Conservation (phyloP, 2,888 invertebrate genomes). For the Oscheius sp. region DNA sequence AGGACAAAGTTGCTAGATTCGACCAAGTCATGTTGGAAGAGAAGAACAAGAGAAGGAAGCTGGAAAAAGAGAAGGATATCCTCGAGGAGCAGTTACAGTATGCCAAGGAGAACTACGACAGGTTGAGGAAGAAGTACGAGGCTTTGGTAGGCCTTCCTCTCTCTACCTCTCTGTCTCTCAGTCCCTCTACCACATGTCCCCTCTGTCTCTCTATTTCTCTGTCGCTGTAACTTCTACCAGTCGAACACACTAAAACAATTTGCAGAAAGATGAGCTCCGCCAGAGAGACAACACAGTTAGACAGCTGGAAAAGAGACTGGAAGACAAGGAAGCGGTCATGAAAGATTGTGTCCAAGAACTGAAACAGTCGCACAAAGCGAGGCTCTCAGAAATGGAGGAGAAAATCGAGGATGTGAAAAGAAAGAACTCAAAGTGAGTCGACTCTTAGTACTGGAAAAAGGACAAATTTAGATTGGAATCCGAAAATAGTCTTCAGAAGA, state of each 20-base stretch:
- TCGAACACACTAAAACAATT: background rate
- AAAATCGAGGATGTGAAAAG: constrained; percentile 56
- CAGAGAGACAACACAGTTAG: constrained; percentile 58
- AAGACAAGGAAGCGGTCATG: constrained; percentile 69
- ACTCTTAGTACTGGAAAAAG: background rate
- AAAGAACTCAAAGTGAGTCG: constrained; percentile 46
- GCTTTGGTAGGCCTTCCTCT: constrained; percentile 41
- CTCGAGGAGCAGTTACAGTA: constrained; percentile 49
- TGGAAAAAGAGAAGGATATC: constrained; percentile 51
- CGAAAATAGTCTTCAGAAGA: constrained; percentile 62
- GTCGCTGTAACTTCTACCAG: too few relatives aligned
- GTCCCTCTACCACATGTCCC: too few relatives aligned
- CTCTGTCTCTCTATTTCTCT: too few relatives aligned
- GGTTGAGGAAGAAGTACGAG: constrained; percentile 58
- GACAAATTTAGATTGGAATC: constrained; percentile 52
- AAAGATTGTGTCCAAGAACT: constrained; percentile 68
- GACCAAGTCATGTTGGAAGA: constrained; percentile 55
- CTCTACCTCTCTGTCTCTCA: too few relatives aligned
- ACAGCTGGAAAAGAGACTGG: constrained; percentile 66
- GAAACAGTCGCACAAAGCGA: constrained; percentile 64
- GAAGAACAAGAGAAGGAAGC: constrained; percentile 51
- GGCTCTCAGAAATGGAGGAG: constrained; percentile 58
- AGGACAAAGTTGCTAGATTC: constrained; percentile 53
- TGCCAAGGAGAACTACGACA: constrained; percentile 47
- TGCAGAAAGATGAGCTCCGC: constrained; percentile 66